phyloP scores from a whole-genome alignment of 2,888 invertebrate species.

The Torymus auratus region DNA sequence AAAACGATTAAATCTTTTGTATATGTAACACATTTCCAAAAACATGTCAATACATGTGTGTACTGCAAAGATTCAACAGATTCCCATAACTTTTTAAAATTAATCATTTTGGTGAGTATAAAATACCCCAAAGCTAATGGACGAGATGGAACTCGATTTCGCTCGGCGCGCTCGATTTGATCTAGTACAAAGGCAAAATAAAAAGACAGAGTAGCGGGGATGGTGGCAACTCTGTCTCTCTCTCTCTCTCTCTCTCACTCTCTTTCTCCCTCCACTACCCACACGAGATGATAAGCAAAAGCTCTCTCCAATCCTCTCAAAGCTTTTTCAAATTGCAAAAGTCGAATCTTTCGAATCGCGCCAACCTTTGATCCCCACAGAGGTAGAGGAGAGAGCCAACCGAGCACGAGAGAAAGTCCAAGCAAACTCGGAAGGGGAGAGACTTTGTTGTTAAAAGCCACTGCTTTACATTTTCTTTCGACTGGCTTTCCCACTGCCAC shows the following conservation, averaged over 20 bases:
- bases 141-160: slow-evolving; percentile 39
- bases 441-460: slow-evolving; percentile 51
- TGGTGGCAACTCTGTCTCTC: background rate
- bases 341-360: slow-evolving; percentile 60
- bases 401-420: slow-evolving; percentile 16
- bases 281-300: slow-evolving; percentile 58
- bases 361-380: slow-evolving; percentile 61
- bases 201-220: background rate
- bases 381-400: slow-evolving; percentile 23
- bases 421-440: slow-evolving; percentile 38
- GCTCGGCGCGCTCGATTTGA: slow-evolving; percentile 43
- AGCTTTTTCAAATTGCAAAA: slow-evolving; percentile 65
- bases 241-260: too few species aligned
- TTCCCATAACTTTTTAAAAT: slow-evolving; percentile 15
- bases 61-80: too few species aligned
- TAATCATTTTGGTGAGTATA: background rate
- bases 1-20: background rate
- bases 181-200: slow-evolving; percentile 12
- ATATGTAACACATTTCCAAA: too few species aligned
- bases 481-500: slow-evolving; percentile 25
- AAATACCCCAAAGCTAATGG: slow-evolving; percentile 41
- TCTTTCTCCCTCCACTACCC: slow-evolving; percentile 13
- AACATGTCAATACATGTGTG: too few species aligned
- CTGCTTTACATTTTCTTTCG: slow-evolving; percentile 67
- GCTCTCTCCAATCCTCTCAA: slow-evolving; percentile 60